Conservation (phyloP, 2,113 vertebrate species). For the Siniperca chuatsi region DNA sequence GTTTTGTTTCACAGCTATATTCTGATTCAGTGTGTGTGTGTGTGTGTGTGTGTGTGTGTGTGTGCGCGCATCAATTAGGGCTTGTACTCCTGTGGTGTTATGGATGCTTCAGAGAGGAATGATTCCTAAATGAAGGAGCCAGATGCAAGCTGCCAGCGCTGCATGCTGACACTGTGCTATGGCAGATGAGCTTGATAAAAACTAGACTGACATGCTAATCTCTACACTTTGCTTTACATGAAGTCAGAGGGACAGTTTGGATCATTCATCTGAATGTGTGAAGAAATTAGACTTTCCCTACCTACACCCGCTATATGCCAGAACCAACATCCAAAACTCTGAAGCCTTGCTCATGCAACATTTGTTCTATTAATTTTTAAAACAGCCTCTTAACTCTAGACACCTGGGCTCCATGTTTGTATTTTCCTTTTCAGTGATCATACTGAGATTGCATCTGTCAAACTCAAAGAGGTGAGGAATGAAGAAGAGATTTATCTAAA, state of each 20-base stretch:
- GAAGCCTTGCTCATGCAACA: constrained; percentile 33
- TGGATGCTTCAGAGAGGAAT: constrained; percentile 66
- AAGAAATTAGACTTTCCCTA: constrained; percentile 4
- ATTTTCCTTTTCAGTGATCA: constrained; percentile 49
- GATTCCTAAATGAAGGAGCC: constrained; percentile 54
- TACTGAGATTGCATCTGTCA: constrained; percentile 61
- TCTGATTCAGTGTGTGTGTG: constrained; percentile 39
- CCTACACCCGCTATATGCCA: not conserved
- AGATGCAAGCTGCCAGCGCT: constrained; percentile 40
- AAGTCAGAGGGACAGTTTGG: constrained; percentile 23
- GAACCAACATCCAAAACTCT: constrained; percentile 8
- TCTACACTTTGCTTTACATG: constrained; percentile 10
- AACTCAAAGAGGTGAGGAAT: constrained; percentile 43
- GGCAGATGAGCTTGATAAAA: constrained; percentile 40
- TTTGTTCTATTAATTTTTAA: constrained; percentile 61
- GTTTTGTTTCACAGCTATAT: constrained; percentile 66
- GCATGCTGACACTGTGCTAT: constrained; percentile 44
- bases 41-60: constrained; percentile 8
- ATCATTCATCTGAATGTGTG: constrained; percentile 18
- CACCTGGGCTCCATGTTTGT: constrained; percentile 51
- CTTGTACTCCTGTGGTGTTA: constrained; percentile 55
- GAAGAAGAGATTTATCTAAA: constrained; percentile 16
- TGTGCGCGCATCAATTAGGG: constrained; percentile 63
- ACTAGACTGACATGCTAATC: constrained; percentile 16
- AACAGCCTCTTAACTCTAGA: constrained; percentile 43